A percentile compares a stretch with the other conserved stretches of the same genome.
These are phyloP conservation scores for Apostichopus japonicus DNA, from an alignment of 35 echinoderm and acorn worm species.

Conservation along the genomic window DNA sequence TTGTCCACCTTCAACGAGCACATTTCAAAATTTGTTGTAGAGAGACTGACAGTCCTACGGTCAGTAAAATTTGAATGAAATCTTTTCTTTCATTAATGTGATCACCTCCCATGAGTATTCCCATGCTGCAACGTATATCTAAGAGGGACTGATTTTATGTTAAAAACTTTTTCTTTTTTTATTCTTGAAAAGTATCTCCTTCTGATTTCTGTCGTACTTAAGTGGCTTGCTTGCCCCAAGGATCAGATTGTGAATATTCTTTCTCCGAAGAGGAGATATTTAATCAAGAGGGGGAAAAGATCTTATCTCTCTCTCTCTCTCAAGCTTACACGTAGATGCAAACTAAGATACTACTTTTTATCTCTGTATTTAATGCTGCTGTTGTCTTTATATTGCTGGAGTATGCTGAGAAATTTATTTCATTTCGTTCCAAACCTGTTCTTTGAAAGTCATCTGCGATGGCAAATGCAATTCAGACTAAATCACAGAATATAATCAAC, in stretches of 20 bases:
- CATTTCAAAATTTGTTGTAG: too few relatives aligned
- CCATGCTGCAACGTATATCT: too few relatives aligned
- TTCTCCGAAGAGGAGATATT: background rate
- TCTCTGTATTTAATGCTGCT: background rate
- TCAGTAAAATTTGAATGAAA: too few relatives aligned
- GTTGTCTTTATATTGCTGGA: background rate
- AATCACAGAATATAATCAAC: too few relatives aligned
- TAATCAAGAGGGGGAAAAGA: slow-evolving; percentile 8
- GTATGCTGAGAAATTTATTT: background rate
- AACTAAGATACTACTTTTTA: background rate
- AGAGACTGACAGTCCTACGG: too few relatives aligned
- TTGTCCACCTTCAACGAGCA: too few relatives aligned
- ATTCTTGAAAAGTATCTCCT: background rate
- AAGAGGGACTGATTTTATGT: too few relatives aligned
- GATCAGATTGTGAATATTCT: background rate
- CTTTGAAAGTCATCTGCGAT: too few relatives aligned
- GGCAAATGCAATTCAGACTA: too few relatives aligned
- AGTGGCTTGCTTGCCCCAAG: slow-evolving; percentile 6
- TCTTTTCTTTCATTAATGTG: too few relatives aligned
- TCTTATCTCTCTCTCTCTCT: background rate
- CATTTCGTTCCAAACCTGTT: background rate
- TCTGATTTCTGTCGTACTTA: background rate
- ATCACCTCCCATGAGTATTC: too few relatives aligned
- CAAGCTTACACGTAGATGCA: background rate
- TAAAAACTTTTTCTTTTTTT: background rate